A percentile compares a stretch with the other conserved stretches of the same genome.
phyloP scores from a whole-genome alignment of 37 sponge, comb jelly and placozoan species.

The Lycopodina hypogea region DNA sequence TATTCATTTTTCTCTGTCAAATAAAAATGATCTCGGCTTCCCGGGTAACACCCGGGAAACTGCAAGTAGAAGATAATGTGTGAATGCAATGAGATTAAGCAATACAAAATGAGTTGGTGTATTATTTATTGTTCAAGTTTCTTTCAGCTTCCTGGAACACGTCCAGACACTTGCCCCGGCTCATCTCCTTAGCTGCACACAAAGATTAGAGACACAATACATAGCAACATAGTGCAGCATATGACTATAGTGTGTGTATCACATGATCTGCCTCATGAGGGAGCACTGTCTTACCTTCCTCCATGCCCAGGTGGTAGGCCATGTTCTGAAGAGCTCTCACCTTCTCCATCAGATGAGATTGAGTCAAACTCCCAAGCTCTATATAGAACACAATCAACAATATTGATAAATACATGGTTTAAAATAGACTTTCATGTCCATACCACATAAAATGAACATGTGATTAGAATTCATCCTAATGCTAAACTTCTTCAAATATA shows the following conservation, averaged over 20 bases:
- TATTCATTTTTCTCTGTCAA: too few species aligned
- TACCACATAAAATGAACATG: too few species aligned
- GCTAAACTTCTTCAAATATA: too few species aligned
- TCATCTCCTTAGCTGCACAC: conserved; percentile 55
- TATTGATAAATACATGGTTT: background rate
- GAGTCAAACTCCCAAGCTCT: conserved; percentile 70
- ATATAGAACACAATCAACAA: background rate
- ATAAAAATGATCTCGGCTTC: too few species aligned
- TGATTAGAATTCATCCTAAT: too few species aligned
- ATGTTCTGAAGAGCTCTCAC: conserved; percentile 64
- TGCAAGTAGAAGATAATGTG: too few species aligned
- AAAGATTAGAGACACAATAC: background rate
- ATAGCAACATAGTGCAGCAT: background rate
- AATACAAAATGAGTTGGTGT: too few species aligned
- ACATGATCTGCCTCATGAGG: background rate
- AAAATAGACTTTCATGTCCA: too few species aligned
- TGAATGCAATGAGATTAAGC: too few species aligned
- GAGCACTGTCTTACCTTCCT: conserved; percentile 44
- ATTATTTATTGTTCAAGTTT: too few species aligned
- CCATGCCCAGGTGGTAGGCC: conserved; percentile 70
- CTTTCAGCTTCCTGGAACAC: conserved; percentile 22
- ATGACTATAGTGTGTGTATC: background rate
- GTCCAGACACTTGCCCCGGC: conserved; percentile 49
- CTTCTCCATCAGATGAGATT: conserved; percentile 69
- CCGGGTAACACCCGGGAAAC: too few species aligned